phyloP scores from a whole-genome alignment of 2,888 invertebrate genomes.

The Onchidella celtica region DNA sequence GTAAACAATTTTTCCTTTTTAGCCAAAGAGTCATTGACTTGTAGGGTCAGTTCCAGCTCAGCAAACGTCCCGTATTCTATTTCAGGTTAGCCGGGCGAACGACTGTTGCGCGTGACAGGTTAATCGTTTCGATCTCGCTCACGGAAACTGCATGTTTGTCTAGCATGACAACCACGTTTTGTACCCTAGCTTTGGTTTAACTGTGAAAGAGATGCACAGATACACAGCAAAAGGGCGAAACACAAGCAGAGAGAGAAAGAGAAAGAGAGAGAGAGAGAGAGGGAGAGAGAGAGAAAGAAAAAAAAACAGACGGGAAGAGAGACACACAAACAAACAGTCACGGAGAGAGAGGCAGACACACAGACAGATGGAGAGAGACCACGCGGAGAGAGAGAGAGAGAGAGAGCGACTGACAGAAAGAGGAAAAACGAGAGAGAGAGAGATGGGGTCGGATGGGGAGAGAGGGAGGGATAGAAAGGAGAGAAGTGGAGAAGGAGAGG shows the following conservation, averaged over 20 bases:
- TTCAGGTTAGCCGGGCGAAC: too few species aligned
- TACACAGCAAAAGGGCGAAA: background rate
- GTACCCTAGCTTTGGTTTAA: too few species aligned
- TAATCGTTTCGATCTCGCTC: too few species aligned
- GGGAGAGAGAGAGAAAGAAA: background rate
- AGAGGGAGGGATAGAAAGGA: background rate
- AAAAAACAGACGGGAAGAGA: background rate
- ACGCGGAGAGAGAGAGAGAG: background rate
- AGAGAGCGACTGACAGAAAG: background rate
- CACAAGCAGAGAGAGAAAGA: conserved; percentile 5
- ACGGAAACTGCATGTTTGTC: too few species aligned
- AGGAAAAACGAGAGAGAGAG: background rate
- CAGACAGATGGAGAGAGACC: background rate
- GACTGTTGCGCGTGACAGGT: too few species aligned
- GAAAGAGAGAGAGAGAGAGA: conserved; percentile 2
- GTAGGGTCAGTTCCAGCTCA: too few species aligned
- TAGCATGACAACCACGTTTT: too few species aligned
- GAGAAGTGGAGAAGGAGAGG: background rate
- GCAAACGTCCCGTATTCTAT: too few species aligned
- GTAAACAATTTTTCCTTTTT: too few species aligned
- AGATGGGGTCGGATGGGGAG: background rate
- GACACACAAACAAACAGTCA: background rate
- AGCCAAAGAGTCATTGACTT: too few species aligned
- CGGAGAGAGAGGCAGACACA: background rate
- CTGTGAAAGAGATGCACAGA: too few species aligned